phyloP scores from a whole-genome alignment of 2,113 vertebrate genomes.

The Perca fluviatilis region DNA sequence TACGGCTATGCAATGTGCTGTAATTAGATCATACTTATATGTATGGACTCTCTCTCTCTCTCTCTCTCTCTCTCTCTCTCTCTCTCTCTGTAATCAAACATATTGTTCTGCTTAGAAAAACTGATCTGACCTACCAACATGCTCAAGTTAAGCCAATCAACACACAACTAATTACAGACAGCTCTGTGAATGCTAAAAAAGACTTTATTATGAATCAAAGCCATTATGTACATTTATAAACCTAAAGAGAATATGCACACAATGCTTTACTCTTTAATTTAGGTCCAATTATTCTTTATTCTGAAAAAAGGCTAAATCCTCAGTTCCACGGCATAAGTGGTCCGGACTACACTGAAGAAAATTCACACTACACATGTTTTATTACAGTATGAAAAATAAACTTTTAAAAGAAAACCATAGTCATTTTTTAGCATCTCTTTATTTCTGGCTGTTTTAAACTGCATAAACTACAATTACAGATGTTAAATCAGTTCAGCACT shows the following conservation, averaged over 20 bases:
- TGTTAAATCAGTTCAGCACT: slow-evolving; percentile 8
- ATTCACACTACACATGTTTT: no score
- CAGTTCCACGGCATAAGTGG: neutral
- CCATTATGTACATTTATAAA: slow-evolving; percentile 14
- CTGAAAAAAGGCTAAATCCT: slow-evolving; percentile 1
- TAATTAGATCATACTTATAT: slow-evolving; percentile 18
- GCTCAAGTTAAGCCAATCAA: slow-evolving; percentile 36
- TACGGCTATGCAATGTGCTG: slow-evolving; percentile 19
- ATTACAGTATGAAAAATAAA: no score
- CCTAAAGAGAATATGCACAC: slow-evolving; percentile 10
- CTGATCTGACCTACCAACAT: slow-evolving; percentile 14
- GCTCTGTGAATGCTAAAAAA: neutral
- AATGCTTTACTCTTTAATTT: slow-evolving; percentile 41
- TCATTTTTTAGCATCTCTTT: slow-evolving; percentile 7
- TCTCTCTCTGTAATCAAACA: slow-evolving; percentile 19
- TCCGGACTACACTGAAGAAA: neutral
- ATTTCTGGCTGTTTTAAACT: slow-evolving; percentile 9
- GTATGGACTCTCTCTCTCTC: neutral
- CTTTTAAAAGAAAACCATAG: neutral
- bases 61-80: no score
- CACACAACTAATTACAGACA: neutral
- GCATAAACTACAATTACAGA: slow-evolving; percentile 27
- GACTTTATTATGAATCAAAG: neutral
- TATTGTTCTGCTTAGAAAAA: slow-evolving; percentile 1
- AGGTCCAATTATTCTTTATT: neutral